Conservation (phyloP, 2,797 vertebrate species). For the Falco berigora region DNA sequence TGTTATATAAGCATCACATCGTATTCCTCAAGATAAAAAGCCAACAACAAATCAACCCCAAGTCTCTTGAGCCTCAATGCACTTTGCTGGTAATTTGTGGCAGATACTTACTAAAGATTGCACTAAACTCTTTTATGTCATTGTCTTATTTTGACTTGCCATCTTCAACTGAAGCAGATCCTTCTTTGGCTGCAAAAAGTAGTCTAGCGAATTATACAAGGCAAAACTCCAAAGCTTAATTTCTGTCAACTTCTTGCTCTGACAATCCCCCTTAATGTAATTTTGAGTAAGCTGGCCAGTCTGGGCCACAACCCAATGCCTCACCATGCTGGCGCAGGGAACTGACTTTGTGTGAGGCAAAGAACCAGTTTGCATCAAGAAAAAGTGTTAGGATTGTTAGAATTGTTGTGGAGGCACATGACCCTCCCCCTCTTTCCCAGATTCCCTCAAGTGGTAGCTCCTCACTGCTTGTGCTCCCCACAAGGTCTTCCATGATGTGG, state of each 20-base stretch:
- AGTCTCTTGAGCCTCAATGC: neutral
- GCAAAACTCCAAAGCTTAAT: neutral
- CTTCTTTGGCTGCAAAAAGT: neutral
- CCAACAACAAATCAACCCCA: neutral
- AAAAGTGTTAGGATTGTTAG: neutral
- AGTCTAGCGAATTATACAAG: neutral
- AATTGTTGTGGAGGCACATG: neutral
- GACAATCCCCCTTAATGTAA: neutral
- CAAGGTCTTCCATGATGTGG: neutral
- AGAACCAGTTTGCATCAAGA: neutral
- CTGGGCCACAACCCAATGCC: neutral
- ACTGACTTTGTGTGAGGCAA: neutral
- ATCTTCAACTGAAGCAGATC: neutral
- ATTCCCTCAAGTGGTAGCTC: neutral
- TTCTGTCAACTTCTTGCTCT: neutral
- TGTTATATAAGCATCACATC: neutral
- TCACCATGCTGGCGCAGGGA: rapidly evolving
- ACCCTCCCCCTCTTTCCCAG: neutral
- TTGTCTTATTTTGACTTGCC: neutral
- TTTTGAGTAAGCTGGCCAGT: neutral
- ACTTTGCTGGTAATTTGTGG: neutral
- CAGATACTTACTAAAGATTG: neutral
- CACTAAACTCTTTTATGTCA: neutral
- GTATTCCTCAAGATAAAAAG: neutral
- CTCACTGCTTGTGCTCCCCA: neutral